phyloP scores from a whole-genome alignment of 2,888 invertebrate genomes.

The Zootermopsis nevadensis region DNA sequence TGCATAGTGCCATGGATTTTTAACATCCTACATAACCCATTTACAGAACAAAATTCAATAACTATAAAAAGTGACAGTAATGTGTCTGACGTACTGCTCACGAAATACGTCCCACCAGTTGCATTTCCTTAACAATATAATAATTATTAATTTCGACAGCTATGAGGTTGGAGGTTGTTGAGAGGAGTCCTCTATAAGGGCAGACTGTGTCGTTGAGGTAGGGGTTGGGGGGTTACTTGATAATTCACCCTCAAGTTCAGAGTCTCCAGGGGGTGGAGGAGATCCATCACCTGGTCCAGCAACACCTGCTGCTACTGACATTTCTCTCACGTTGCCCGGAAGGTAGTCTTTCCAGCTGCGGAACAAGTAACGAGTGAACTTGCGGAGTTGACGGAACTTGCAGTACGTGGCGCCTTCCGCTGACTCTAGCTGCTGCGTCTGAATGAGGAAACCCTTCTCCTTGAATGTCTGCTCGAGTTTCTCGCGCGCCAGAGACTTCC shows the following conservation, averaged over 20 bases:
- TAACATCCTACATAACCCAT: too few species aligned
- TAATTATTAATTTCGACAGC: not conserved
- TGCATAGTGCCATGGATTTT: too few species aligned
- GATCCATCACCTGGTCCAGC: constrained; percentile 42
- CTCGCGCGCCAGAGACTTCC: constrained; percentile 86
- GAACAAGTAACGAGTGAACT: constrained; percentile 91
- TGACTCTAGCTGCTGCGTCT: constrained; percentile 91
- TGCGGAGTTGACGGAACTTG: constrained; percentile 89
- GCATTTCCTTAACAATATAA: not conserved
- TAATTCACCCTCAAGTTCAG: constrained; percentile 47
- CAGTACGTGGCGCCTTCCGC: constrained; percentile 95
- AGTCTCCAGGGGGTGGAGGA: constrained; percentile 29
- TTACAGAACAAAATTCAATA: too few species aligned
- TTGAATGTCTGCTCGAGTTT: constrained; percentile 92
- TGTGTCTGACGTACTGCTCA: too few species aligned
- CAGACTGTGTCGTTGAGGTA: constrained; percentile 11
- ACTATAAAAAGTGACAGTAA: too few species aligned
- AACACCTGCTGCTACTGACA: constrained; percentile 53
- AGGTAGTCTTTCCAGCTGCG: constrained; percentile 94
- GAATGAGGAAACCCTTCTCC: constrained; percentile 92
- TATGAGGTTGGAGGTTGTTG: constrained; percentile 21
- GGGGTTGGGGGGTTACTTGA: constrained; percentile 41
- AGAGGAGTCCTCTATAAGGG: not conserved
- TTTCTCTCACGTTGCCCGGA: constrained; percentile 74
- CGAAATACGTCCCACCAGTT: too few species aligned